Base-by-base conservation (phyloP, 2,888 invertebrate genomes). In the Euspilapteryx auroguttella region DNA sequence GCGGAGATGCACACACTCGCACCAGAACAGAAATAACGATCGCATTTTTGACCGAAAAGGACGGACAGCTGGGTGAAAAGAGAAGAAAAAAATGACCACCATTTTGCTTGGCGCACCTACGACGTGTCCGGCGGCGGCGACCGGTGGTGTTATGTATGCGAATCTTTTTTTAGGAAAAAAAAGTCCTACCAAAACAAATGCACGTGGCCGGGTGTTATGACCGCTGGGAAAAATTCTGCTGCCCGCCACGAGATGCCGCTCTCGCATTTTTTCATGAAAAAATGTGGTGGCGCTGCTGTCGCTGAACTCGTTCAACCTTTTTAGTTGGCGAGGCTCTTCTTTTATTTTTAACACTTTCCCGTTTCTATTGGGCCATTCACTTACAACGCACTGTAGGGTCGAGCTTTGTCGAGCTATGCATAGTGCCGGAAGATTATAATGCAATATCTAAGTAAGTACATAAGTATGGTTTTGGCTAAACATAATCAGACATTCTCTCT, bases 1-100 rank as follows among this genome's bases (percentile, higher is more conserved):
- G 36, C 53, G 51, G 50, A 49, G 52, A 73, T 73, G 59, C 75
- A 75, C 73, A 75, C 75, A 73, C 40, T 50, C 49, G 52, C 59
- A 59, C 65, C 73, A 69, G 69, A 73, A 75, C 73, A 71, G 75
- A 76, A 77, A 76, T 77, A 76, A 76, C 77, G 77, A 77, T 77
- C 77, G 77, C 69, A 68, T 75, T 75, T 75, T 75, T 75, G 75
- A 62, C 69, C 61, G 75, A 75, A 73, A 73, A 73, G 75, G 75
- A 75, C 71, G 58, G 75, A 73, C 66, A 71, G 68, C 73, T 73
- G 68, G 68, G 57, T 68, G 68, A 75, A 75, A 75, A 75, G 73
- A 73, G 73, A 75, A 71, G 73, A 73, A 75, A 75, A 73, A 75
- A 75, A 73, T 68, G 68, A 63, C 73, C 58, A 64, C 71, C 75